Percentiles rank a stretch among this genome's conserved stretches.
Evolutionary conservation across 2,797 vertebrate species (phyloP).

Genomic region (Helicolenus hilgendorfi): DNA sequence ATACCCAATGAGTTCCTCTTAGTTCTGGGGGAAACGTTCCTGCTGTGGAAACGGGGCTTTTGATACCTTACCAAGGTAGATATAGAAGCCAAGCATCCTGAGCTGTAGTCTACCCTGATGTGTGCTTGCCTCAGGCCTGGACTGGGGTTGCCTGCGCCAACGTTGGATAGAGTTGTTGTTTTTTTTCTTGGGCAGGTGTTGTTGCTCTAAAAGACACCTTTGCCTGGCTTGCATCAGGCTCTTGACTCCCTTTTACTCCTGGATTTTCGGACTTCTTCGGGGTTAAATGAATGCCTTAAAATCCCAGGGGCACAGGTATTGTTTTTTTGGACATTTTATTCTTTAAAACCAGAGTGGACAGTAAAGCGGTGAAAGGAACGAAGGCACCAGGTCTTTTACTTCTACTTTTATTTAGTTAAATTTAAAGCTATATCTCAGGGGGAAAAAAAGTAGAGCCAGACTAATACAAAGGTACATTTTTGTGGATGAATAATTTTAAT

Average conservation of each 20-base stretch:
- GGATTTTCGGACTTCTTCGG: background rate
- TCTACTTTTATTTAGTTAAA: background rate
- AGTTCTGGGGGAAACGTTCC: too few relatives aligned
- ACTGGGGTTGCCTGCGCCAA: background rate
- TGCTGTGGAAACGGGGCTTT: background rate
- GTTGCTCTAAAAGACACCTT: background rate
- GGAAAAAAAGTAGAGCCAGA: background rate
- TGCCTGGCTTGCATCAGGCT: background rate
- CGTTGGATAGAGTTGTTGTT: background rate
- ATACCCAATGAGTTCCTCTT: too few relatives aligned
- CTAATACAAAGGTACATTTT: background rate
- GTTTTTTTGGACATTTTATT: background rate
- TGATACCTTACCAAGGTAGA: background rate
- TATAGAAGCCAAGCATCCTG: background rate
- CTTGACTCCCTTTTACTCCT: background rate
- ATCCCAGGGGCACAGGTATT: background rate
- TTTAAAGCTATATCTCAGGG: background rate
- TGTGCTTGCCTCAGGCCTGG: background rate
- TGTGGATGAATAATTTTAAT: background rate
- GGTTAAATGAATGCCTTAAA: background rate
- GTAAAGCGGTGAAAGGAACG: background rate
- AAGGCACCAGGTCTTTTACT: background rate
- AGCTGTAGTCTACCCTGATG: background rate
- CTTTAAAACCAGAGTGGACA: background rate
- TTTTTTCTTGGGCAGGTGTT: background rate